A percentile compares a stretch with the other conserved stretches of the same genome.
These are phyloP conservation scores for Myotis vivesi DNA, from an alignment of 2,797 vertebrate species.

Conservation along the genomic window DNA sequence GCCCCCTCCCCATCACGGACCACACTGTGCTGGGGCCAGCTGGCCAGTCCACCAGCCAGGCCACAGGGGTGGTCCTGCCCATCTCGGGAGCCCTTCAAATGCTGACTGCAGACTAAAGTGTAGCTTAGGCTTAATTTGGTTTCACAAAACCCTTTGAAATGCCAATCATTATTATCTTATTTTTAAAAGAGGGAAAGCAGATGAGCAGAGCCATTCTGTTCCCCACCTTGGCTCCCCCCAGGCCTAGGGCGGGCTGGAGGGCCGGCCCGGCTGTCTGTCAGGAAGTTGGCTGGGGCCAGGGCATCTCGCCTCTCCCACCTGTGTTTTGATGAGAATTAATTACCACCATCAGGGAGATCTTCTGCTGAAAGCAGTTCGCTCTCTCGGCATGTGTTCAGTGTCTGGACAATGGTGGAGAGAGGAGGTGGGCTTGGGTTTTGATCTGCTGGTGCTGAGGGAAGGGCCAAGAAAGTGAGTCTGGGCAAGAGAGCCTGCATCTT, in stretches of 20 bases:
- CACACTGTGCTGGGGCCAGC: background rate
- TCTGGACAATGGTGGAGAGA: background rate
- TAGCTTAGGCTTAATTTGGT: conserved; percentile 46
- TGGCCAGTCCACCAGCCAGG: background rate
- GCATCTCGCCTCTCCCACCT: background rate
- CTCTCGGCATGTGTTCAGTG: background rate
- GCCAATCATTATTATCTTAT: conserved; percentile 32
- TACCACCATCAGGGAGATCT: background rate
- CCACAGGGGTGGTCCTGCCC: background rate
- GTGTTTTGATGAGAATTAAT: background rate
- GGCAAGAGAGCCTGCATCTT: background rate
- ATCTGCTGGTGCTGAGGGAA: background rate
- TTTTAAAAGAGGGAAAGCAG: conserved; percentile 24
- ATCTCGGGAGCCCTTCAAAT: background rate
- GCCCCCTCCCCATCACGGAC: too few species aligned
- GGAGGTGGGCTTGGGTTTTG: background rate
- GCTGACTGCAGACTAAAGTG: conserved; percentile 40
- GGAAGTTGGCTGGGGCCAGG: background rate
- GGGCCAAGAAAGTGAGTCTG: background rate
- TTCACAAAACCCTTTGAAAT: conserved; percentile 60
- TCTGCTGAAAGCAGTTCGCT: background rate
- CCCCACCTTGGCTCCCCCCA: accelerated
- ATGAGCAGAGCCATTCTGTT: background rate
- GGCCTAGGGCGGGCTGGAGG: background rate
- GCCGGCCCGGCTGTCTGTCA: background rate